phyloP scores from a whole-genome alignment of 2,113 vertebrate genomes.

The Procavia capensis region DNA sequence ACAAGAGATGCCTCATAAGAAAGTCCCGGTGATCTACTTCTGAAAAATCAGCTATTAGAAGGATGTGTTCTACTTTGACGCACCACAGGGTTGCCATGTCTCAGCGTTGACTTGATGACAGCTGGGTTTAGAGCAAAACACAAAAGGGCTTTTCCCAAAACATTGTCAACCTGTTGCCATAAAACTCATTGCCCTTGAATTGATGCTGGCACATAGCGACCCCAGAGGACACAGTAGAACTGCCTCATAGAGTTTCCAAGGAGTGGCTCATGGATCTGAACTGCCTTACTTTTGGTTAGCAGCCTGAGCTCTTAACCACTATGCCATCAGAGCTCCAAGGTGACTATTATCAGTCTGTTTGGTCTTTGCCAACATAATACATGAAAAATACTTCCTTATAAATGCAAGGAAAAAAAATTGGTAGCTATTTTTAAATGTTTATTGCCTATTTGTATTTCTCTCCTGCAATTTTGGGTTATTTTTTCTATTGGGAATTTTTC shows the following conservation, averaged over 20 bases:
- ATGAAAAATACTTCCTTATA: not conserved
- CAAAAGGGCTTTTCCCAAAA: not conserved
- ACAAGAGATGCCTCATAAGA: not conserved
- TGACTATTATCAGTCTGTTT: too few species aligned
- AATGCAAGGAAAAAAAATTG: not conserved
- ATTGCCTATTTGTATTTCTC: not conserved
- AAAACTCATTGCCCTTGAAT: too few species aligned
- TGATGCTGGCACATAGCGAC: too few species aligned
- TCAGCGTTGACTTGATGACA: not conserved
- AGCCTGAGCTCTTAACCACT: too few species aligned
- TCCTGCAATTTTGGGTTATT: not conserved
- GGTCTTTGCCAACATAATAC: not conserved
- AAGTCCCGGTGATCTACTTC: not conserved
- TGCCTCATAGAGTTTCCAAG: too few species aligned
- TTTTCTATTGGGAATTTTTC: not conserved
- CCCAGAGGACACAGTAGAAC: too few species aligned
- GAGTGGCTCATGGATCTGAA: too few species aligned
- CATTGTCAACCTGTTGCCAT: not conserved
- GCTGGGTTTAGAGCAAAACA: not conserved
- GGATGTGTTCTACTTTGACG: not conserved
- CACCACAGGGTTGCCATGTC: not conserved
- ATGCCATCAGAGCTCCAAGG: too few species aligned
- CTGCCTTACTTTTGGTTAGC: too few species aligned
- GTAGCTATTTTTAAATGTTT: not conserved
- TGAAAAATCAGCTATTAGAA: not conserved